Base-by-base conservation (phyloP, 1,140 invertebrate genomes). In the Sweltsa coloradensis region DNA sequence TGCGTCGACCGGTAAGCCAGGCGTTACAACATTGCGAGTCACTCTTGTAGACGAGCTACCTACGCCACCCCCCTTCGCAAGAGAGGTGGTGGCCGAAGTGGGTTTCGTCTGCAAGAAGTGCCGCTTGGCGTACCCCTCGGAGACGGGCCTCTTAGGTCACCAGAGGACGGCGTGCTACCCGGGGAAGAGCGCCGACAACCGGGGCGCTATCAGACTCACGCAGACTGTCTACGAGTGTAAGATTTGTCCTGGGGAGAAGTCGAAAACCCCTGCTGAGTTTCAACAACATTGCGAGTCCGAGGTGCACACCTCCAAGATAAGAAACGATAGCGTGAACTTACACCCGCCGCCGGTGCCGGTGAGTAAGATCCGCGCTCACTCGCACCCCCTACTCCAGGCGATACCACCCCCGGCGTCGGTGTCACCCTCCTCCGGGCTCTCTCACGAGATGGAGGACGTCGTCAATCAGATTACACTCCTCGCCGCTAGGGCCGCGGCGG, bases 41-140 rank as follows among this genome's bases (percentile, higher is more conserved):
- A 63, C 68, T 2, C 64, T 71, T 53, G 69, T 71, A 53, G 65
- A 29, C 67, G 72, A 55, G 64, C 29, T n/a, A 43, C 53, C 60
- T 44, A 57, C 48, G 19, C 46, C 58, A 19, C 59, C 65, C 7
- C 48, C 55, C 37, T 58, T 59, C 43, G 59, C 56, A 51, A 59
- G 73, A 47, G 76, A 85, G 52, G 63, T 79, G 2, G 83, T 86
- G 56, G 73, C 79, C 34, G 87, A 89, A 58, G 71, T 86, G 16
- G 87, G 85, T 53, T 82, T 84, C 68, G 83, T 89, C 42, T 90
- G 86, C 70, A 85, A 86, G 59, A 81, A 85, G 58, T 90, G 86
- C 63, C 82, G 85, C 45, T 74, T 85, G 39, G 85, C 86, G 2
- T 89, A 84, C 66, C 77, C 82, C 1, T 74, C 76, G 34, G 80